phyloP scores from a whole-genome alignment of 2,888 invertebrate species.

The Ormyrus rosae region DNA sequence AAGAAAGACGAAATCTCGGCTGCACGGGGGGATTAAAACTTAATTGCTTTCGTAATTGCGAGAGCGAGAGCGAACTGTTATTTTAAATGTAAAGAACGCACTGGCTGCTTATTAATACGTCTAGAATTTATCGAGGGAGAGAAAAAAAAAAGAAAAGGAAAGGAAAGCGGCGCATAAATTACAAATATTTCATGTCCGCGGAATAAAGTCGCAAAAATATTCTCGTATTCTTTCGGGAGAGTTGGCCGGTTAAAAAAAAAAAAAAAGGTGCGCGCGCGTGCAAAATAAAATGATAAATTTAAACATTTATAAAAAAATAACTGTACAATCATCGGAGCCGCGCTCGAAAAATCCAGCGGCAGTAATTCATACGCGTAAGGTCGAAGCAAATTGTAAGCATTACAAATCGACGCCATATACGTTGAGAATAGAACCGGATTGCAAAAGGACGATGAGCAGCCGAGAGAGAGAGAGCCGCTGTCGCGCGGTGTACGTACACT shows the following conservation, averaged over 20 bases:
- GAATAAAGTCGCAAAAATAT: slow-evolving; percentile 7
- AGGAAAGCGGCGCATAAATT: neutral
- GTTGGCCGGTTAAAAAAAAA: neutral
- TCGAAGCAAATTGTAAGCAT: slow-evolving; percentile 38
- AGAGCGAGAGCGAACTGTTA: neutral
- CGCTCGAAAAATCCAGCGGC: slow-evolving; percentile 9
- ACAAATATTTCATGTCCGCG: neutral
- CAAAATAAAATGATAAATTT: slow-evolving; percentile 23
- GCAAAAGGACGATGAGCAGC: slow-evolving; percentile 57
- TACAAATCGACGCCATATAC: slow-evolving; percentile 47
- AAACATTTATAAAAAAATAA: slow-evolving; percentile 12
- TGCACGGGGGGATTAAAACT: slow-evolving; percentile 32
- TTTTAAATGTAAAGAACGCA: slow-evolving; percentile 2
- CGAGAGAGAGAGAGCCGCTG: slow-evolving; percentile 18
- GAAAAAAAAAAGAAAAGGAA: neutral
- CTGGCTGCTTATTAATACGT: slow-evolving; percentile 5
- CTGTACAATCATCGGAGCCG: slow-evolving; percentile 4
- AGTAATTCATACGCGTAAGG: slow-evolving; percentile 23
- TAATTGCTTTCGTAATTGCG: slow-evolving; percentile 31
- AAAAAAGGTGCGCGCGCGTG: neutral
- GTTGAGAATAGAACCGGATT: slow-evolving; percentile 57
- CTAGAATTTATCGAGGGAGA: neutral
- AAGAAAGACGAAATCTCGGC: slow-evolving; percentile 4
- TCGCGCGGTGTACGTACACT: slow-evolving; percentile 22
- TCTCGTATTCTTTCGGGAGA: neutral